Evolutionary conservation across 2,888 invertebrate genomes (phyloP).

Genomic region (Malthinus seriepunctatus): DNA sequence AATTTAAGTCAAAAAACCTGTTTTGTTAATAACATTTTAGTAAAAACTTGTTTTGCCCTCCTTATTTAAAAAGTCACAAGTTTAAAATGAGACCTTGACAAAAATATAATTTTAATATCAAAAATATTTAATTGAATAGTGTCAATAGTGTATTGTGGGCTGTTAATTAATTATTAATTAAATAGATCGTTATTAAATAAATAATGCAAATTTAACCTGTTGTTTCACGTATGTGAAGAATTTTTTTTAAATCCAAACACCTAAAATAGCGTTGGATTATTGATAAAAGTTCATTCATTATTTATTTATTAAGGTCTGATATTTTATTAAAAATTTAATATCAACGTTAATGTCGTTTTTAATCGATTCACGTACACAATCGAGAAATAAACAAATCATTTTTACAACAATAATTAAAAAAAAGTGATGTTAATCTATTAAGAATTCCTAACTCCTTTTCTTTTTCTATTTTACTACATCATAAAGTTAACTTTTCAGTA

Average conservation of each 20-base stretch:
- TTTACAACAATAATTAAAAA: no score
- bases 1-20: neutral
- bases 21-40: neutral
- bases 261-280: no score
- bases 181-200: neutral
- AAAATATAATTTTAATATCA: neutral
- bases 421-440: no score
- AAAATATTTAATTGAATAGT: neutral
- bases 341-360: no score
- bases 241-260: neutral
- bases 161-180: neutral
- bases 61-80: neutral
- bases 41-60: conserved; percentile 2
- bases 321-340: no score
- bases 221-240: neutral
- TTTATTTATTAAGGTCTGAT: no score
- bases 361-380: no score
- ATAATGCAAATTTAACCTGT: neutral
- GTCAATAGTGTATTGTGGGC: neutral
- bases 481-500: neutral
- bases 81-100: conserved; percentile 1
- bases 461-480: neutral
- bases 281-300: no score
- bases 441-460: no score
- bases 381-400: no score